Conservation (phyloP, 2,888 invertebrate species). For the Hydropsyche betteni region DNA sequence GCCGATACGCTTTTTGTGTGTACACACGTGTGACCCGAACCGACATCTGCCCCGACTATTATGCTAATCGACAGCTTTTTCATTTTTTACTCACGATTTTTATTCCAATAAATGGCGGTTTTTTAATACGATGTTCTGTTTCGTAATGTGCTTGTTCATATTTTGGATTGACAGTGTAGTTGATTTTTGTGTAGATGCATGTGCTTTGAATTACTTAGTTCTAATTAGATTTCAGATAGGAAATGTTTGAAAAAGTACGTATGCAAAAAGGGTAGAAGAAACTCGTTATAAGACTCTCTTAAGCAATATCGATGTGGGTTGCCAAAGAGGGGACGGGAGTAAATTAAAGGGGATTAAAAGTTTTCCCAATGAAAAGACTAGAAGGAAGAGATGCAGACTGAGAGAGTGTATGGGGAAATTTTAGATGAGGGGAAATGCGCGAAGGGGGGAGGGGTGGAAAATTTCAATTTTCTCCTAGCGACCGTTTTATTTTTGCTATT, state of each 20-base stretch:
- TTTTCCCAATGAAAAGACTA: conserved; percentile 5
- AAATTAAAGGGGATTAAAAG: conserved; percentile 21
- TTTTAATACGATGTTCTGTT: neutral
- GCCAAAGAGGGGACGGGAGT: neutral
- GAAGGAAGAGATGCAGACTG: neutral
- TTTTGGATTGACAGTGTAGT: neutral
- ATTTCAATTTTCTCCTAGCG: conserved; percentile 18
- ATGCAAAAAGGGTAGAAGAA: neutral
- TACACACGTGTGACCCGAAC: conserved; percentile 1
- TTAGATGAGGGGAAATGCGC: neutral
- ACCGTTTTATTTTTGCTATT: conserved; percentile 20
- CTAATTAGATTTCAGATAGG: neutral
- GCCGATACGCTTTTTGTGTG: neutral
- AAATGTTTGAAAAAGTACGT: neutral
- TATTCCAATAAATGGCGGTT: neutral
- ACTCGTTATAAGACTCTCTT: conserved; percentile 2
- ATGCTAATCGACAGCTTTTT: conserved; percentile 5
- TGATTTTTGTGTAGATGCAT: neutral
- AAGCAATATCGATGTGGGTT: conserved; percentile 1
- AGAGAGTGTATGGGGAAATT: neutral
- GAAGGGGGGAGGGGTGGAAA: neutral
- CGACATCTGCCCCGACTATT: conserved; percentile 13
- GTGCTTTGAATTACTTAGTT: too few relatives aligned
- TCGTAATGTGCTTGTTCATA: too few relatives aligned
- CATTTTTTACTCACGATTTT: neutral